These are phyloP conservation scores for Tribolium castaneum DNA, from an alignment of 1,140 invertebrate genomes.

Conservation along the genomic window DNA sequence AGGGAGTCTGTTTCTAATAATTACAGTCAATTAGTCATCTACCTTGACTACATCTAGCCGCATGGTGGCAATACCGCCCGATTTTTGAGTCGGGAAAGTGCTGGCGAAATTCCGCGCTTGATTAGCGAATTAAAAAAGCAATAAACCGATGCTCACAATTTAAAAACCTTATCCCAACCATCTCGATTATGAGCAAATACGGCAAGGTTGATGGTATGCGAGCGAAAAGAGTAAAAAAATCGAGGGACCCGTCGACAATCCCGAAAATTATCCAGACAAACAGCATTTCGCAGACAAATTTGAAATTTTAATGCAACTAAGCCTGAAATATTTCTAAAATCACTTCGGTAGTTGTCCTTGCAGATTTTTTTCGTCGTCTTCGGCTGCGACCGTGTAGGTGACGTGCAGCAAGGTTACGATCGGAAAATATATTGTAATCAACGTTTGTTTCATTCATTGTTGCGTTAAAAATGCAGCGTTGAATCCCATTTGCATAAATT, in stretches of 20 bases:
- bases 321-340: conserved; percentile 58
- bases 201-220: background rate
- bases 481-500: conserved; percentile 39
- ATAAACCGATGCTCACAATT: conserved; percentile 7
- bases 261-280: conserved; percentile 57
- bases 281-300: conserved; percentile 53
- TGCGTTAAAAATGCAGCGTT: conserved; percentile 3
- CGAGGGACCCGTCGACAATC: conserved; percentile 48
- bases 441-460: conserved; percentile 50
- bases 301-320: conserved; percentile 57
- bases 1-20: conserved; percentile 32
- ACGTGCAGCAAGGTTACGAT: conserved; percentile 48
- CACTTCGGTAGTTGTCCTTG: conserved; percentile 54
- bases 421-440: conserved; percentile 44
- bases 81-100: background rate
- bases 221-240: background rate
- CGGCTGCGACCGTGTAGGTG: conserved; percentile 52
- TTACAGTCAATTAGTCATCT: conserved; percentile 33
- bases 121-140: conserved; percentile 17
- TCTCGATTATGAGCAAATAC: conserved; percentile 35
- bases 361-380: conserved; percentile 29
- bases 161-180: conserved; percentile 1
- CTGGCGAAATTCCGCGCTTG: background rate
- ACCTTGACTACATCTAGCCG: conserved; percentile 2
- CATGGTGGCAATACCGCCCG: background rate